Percentiles rank a stretch among this genome's conserved stretches.
Evolutionary conservation across 2,113 vertebrate genomes (phyloP).

Genomic region (Alexandromys fortis): DNA sequence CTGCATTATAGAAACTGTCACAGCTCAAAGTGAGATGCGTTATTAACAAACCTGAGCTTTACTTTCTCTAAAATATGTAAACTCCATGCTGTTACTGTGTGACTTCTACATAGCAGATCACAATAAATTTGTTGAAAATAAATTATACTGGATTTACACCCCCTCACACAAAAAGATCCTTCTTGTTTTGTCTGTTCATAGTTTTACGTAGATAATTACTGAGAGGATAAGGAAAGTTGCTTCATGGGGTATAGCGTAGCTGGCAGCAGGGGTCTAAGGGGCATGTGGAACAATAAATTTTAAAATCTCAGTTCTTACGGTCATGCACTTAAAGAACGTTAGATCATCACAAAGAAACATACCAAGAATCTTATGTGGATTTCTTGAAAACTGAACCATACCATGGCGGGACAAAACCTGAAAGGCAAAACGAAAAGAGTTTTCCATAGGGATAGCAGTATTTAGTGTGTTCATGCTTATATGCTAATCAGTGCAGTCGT

Average conservation of each 20-base stretch:
- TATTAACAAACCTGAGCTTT: slow-evolving; percentile 39
- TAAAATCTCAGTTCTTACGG: not conserved
- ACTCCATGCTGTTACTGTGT: not conserved
- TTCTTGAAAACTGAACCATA: not conserved
- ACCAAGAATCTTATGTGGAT: not conserved
- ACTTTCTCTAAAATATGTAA: not conserved
- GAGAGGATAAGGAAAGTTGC: not conserved
- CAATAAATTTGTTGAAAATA: slow-evolving; percentile 20
- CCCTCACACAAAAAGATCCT: not conserved
- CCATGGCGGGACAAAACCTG: not conserved
- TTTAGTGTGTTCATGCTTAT: not conserved
- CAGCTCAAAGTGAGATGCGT: slow-evolving; percentile 43
- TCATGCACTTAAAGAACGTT: not conserved
- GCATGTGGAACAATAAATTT: not conserved
- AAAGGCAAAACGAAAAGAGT: not conserved
- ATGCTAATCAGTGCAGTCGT: not conserved
- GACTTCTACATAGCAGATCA: not conserved
- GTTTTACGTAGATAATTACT: not conserved
- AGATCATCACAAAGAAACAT: not conserved
- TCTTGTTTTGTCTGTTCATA: not conserved
- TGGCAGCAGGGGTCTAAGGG: not conserved
- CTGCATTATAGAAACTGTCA: slow-evolving; percentile 49
- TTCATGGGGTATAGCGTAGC: not conserved
- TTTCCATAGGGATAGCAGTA: not conserved
- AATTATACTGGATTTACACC: not conserved